A percentile compares a stretch with the other conserved stretches of the same genome.
Conservation (phyloP, 2,888 invertebrate genomes). For the Aquatica leii region DNA sequence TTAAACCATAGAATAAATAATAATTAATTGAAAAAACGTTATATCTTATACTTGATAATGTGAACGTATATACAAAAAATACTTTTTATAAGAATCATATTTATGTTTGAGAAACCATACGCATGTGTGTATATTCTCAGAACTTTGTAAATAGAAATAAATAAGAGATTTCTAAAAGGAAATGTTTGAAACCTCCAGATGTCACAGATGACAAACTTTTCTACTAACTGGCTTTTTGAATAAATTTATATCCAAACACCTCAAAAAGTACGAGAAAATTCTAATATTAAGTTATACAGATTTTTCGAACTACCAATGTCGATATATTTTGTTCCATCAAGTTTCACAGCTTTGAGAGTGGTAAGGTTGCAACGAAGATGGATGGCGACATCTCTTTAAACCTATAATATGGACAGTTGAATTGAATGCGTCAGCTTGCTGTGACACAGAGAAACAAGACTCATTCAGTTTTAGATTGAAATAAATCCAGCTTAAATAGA, state of each 20-base stretch:
- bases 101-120: too few relatives aligned
- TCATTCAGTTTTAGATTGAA: constrained; percentile 30
- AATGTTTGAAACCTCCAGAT: background rate
- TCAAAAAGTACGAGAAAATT: constrained; percentile 1
- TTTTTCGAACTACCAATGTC: constrained; percentile 9
- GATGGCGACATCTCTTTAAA: constrained; percentile 49
- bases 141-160: too few relatives aligned
- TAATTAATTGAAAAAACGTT: too few relatives aligned
- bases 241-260: background rate
- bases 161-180: background rate
- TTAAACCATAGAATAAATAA: too few relatives aligned
- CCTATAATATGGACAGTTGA: constrained; percentile 52
- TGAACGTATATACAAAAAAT: too few relatives aligned
- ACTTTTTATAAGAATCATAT: too few relatives aligned
- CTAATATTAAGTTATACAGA: background rate
- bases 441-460: constrained; percentile 29
- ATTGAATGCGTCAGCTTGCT: constrained; percentile 47
- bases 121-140: background rate
- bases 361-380: constrained; percentile 45
- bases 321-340: constrained; percentile 16
- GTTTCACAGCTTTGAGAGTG: constrained; percentile 17
- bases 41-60: too few relatives aligned
- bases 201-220: background rate
- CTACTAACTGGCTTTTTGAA: background rate
- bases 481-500: constrained; percentile 35